Evolutionary conservation across 2,888 invertebrate genomes (phyloP).

Genomic region (Netelia fuscicornis): DNA sequence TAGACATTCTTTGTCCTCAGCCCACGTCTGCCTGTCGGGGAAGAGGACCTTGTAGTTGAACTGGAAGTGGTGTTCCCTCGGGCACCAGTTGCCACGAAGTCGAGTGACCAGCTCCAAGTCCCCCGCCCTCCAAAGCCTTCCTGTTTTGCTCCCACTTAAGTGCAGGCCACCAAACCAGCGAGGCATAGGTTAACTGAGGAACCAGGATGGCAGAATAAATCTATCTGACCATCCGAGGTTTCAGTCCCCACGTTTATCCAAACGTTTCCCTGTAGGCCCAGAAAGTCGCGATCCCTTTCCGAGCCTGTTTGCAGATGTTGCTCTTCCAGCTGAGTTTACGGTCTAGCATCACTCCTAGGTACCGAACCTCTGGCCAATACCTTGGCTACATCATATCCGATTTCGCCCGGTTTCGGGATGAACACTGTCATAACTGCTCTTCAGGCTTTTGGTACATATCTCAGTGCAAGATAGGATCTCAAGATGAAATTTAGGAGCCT

Average conservation of each 20-base stretch:
- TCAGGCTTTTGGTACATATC: no score
- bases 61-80: conserved; percentile 9
- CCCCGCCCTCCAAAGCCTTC: neutral
- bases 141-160: neutral
- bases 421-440: no score
- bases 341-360: conserved; percentile 29
- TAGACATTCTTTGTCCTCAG: neutral
- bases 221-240: conserved; percentile 62
- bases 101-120: neutral
- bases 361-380: neutral
- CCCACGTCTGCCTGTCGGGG: conserved; percentile 26
- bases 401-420: no score
- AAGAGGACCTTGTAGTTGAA: conserved; percentile 3
- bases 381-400: no score
- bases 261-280: conserved; percentile 56
- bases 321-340: conserved; percentile 16
- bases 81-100: conserved; percentile 14
- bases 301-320: conserved; percentile 32
- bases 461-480: no score
- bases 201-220: conserved; percentile 61
- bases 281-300: conserved; percentile 39
- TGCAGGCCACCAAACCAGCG: conserved; percentile 56
- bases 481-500: no score
- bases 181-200: conserved; percentile 55
- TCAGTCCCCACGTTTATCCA: conserved; percentile 61